Conservation (phyloP, 2,888 invertebrate genomes). For the Drosophila sordidapex region DNA sequence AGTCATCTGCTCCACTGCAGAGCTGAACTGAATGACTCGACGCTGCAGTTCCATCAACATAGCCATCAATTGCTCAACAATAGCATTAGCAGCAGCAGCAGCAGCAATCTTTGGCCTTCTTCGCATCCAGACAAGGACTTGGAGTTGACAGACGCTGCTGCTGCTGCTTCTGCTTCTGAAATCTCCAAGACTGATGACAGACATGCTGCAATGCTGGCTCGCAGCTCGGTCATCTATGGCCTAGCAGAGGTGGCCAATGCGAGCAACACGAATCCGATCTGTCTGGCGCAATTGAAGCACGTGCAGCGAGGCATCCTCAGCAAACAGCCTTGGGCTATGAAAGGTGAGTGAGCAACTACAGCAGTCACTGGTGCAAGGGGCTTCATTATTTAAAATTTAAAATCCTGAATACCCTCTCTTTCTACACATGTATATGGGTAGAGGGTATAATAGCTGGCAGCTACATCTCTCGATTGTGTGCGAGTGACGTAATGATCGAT, state of each 20-base stretch:
- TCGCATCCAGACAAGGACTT: conserved; percentile 15
- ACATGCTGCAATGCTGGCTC: conserved; percentile 55
- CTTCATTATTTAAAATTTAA: neutral
- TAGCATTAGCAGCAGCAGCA: conserved; percentile 7
- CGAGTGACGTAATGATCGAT: neutral
- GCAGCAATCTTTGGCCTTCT: conserved; percentile 32
- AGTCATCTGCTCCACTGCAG: conserved; percentile 1
- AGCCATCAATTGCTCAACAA: conserved; percentile 22
- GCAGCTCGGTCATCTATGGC: conserved; percentile 83
- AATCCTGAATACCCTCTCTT: neutral
- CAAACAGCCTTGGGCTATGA: conserved; percentile 86
- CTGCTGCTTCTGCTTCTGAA: neutral
- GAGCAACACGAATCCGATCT: conserved; percentile 78
- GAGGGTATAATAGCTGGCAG: neutral
- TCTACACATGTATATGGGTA: accelerated
- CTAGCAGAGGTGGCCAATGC: conserved; percentile 79
- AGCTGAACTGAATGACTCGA: conserved; percentile 35
- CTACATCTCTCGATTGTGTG: neutral
- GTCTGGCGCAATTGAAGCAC: conserved; percentile 83
- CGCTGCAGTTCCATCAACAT: conserved; percentile 27
- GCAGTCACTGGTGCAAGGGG: neutral
- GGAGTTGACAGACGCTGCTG: conserved; percentile 1
- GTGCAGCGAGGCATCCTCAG: conserved; percentile 84
- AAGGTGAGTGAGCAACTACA: conserved; percentile 83
- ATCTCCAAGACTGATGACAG: conserved; percentile 22